Conservation (phyloP, 1,140 invertebrate genomes). For the Diploscapter pachys region DNA sequence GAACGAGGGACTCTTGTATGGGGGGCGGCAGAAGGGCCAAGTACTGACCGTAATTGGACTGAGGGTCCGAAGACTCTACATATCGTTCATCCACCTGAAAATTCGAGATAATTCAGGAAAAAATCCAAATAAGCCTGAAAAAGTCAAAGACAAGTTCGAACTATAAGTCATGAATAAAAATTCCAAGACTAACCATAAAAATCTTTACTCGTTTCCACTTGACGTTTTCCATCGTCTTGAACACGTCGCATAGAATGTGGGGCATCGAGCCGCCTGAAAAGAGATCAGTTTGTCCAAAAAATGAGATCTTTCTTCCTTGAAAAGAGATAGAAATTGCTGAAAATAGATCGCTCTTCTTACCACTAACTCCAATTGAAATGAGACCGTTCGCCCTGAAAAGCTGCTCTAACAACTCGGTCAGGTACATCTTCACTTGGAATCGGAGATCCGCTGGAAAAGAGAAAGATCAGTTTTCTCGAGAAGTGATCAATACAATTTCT, state of each 20-base stretch:
- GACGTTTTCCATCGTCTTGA: slow-evolving; percentile 1
- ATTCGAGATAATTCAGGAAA: neutral
- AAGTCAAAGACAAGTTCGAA: neutral
- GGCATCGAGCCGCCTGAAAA: slow-evolving; percentile 56
- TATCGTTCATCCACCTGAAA: slow-evolving; percentile 42
- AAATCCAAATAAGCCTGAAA: neutral
- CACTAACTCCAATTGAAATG: slow-evolving; percentile 47
- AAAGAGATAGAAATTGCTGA: neutral
- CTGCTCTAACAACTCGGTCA: slow-evolving; percentile 15
- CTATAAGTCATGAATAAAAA: slow-evolving; percentile 9
- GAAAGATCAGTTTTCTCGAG: neutral
- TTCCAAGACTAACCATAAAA: slow-evolving; percentile 33
- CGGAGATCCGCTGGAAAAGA: slow-evolving; percentile 17
- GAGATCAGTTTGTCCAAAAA: neutral
- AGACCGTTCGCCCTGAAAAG: slow-evolving; percentile 2
- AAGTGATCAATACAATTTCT: neutral
- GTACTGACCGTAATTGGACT: slow-evolving; percentile 48
- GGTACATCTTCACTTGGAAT: slow-evolving; percentile 21
- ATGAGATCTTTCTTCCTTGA: too few species aligned
- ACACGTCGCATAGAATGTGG: slow-evolving; percentile 29
- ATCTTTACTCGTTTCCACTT: slow-evolving; percentile 29
- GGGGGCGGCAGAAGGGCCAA: slow-evolving; percentile 34
- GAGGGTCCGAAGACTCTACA: slow-evolving; percentile 39
- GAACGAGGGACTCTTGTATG: slow-evolving; percentile 36
- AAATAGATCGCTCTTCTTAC: slow-evolving; percentile 24